Evolutionary conservation across 2,888 invertebrate species (phyloP).

Genomic region (Archips crataeganus): DNA sequence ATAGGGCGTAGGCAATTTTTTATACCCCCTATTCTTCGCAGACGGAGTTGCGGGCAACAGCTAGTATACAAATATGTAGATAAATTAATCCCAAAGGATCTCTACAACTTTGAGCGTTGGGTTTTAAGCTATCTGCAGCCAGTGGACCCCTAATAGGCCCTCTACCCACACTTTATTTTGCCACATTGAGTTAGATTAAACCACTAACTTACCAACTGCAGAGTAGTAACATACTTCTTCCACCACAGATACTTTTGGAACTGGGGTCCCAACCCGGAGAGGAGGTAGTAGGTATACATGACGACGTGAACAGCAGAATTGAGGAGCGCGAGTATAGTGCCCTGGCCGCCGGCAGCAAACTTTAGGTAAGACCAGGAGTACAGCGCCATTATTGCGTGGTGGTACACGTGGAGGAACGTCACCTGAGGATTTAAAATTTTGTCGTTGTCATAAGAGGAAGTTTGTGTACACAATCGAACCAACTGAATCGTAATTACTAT

Average conservation of each 20-base stretch:
- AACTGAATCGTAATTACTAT: too few species aligned
- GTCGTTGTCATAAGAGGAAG: neutral
- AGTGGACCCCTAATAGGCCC: neutral
- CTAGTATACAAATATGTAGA: too few species aligned
- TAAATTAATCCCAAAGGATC: too few species aligned
- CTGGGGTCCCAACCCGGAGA: conserved; percentile 91
- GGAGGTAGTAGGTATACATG: conserved; percentile 93
- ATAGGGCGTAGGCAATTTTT: too few species aligned
- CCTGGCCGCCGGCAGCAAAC: conserved; percentile 92
- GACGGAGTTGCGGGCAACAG: too few species aligned
- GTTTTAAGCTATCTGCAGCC: neutral
- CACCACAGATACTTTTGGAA: conserved; percentile 94
- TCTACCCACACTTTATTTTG: too few species aligned
- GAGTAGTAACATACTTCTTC: conserved; percentile 94
- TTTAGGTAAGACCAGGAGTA: conserved; percentile 93
- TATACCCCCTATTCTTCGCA: too few species aligned
- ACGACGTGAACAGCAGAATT: conserved; percentile 93
- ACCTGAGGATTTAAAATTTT: conserved; percentile 85
- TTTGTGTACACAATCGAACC: too few species aligned
- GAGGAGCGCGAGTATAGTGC: conserved; percentile 89
- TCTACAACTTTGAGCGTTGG: neutral
- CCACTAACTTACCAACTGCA: conserved; percentile 88
- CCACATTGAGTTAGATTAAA: conserved; percentile 12
- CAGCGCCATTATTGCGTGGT: conserved; percentile 92
- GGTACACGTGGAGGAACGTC: conserved; percentile 95